phyloP scores from a whole-genome alignment of 2,888 invertebrate genomes.

The Apamea crenata region DNA sequence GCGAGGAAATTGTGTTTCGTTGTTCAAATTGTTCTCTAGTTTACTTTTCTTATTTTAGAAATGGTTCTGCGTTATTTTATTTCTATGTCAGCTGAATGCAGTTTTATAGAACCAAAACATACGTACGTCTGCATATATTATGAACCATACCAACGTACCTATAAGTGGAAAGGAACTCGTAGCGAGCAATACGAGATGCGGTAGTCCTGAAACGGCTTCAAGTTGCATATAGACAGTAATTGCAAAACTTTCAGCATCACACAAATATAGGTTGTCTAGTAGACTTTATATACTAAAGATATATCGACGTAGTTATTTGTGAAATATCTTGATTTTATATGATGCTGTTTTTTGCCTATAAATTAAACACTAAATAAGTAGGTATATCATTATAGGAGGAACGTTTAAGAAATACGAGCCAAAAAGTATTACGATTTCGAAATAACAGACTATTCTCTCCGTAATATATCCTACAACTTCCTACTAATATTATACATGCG shows the following conservation, averaged over 20 bases:
- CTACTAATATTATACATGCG: too few relatives aligned
- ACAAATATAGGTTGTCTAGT: slow-evolving; percentile 12
- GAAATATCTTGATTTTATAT: background rate
- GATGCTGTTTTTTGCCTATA: too few relatives aligned
- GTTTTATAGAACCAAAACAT: background rate
- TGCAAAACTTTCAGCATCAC: slow-evolving; percentile 54
- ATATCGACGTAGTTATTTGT: background rate
- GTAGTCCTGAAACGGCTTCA: slow-evolving; percentile 40
- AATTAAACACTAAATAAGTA: background rate
- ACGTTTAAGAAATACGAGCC: background rate
- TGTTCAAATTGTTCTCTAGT: slow-evolving; percentile 16
- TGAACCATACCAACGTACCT: background rate
- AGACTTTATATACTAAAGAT: background rate
- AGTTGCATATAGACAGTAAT: slow-evolving; percentile 55
- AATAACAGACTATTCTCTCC: background rate
- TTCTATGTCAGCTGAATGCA: background rate
- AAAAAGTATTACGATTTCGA: background rate
- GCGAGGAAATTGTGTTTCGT: slow-evolving; percentile 39
- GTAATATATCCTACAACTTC: too few relatives aligned
- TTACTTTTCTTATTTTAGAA: slow-evolving; percentile 3
- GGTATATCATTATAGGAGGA: background rate
- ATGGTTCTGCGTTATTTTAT: background rate
- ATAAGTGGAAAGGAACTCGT: slow-evolving; percentile 27
- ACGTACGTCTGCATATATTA: background rate
- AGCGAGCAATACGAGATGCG: slow-evolving; percentile 40